phyloP scores from a whole-genome alignment of 2,888 invertebrate species.

The Lycophotia porphyrea region DNA sequence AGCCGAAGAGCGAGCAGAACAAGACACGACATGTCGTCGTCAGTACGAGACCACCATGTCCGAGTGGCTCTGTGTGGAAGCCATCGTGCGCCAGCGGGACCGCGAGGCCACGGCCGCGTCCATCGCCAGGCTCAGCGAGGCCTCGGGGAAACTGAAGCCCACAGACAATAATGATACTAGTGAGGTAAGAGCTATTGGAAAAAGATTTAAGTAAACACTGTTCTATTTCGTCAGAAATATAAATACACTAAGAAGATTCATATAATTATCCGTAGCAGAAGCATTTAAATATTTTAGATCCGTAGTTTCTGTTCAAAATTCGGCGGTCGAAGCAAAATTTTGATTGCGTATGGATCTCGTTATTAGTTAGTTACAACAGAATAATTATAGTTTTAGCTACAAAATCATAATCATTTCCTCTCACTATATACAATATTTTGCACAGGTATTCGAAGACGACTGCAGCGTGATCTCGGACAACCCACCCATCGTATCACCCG shows the following conservation, averaged over 20 bases:
- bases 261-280: no score
- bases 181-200: slow-evolving; percentile 70
- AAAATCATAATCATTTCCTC: not conserved
- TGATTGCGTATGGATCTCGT: not conserved
- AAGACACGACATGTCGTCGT: slow-evolving; percentile 92
- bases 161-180: slow-evolving; percentile 76
- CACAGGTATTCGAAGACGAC: slow-evolving; percentile 90
- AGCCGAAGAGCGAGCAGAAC: slow-evolving; percentile 91
- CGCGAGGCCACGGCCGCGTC: slow-evolving; percentile 96
- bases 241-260: not conserved
- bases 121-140: slow-evolving; percentile 95
- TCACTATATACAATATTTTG: not conserved
- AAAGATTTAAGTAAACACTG: not conserved
- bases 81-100: slow-evolving; percentile 95
- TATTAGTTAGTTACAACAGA: no score
- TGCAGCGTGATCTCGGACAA: slow-evolving; percentile 90
- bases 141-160: slow-evolving; percentile 88
- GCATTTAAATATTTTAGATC: no score
- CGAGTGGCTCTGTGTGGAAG: slow-evolving; percentile 98
- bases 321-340: not conserved
- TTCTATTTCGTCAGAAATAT: not conserved
- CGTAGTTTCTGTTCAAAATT: not conserved
- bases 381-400: not conserved
- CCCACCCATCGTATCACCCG: slow-evolving; percentile 87
- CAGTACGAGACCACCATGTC: slow-evolving; percentile 97